Evolutionary conservation across 2,888 invertebrate genomes (phyloP).

Genomic region (Crepidodera aurea): DNA sequence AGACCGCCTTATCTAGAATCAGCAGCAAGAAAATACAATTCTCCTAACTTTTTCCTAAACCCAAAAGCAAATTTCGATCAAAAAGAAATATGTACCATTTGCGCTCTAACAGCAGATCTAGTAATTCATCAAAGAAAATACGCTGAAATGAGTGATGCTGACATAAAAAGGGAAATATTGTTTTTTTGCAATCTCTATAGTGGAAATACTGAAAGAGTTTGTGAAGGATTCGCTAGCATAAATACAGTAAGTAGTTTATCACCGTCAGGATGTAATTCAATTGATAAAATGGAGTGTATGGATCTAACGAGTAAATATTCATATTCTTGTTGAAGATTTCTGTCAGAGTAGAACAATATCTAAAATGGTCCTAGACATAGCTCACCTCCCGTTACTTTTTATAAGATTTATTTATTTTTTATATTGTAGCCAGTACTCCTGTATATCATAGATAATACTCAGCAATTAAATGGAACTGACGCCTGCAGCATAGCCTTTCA

Average conservation of each 20-base stretch:
- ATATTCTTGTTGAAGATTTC: too few species aligned
- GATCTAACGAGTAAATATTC: too few species aligned
- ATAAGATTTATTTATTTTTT: conserved; percentile 35
- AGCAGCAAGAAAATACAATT: conserved; percentile 34
- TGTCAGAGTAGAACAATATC: too few species aligned
- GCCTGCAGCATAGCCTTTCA: conserved; percentile 68
- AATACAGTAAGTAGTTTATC: conserved; percentile 41
- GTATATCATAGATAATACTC: conserved; percentile 67
- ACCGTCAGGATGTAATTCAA: too few species aligned
- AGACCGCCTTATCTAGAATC: conserved; percentile 38
- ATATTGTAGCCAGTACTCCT: conserved; percentile 65
- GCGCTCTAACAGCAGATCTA: conserved; percentile 30
- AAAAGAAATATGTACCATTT: conserved; percentile 33
- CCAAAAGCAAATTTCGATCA: conserved; percentile 18
- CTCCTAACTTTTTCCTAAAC: conserved; percentile 38
- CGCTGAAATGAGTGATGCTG: conserved; percentile 22
- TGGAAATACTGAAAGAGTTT: conserved; percentile 41
- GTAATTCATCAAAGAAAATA: conserved; percentile 32
- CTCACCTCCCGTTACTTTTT: too few species aligned
- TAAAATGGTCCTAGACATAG: too few species aligned
- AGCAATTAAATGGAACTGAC: conserved; percentile 63
- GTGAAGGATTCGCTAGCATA: conserved; percentile 38
- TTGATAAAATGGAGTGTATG: too few species aligned
- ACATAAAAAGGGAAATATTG: not conserved
- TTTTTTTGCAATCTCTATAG: conserved; percentile 23